Base-by-base conservation (phyloP, 2,797 vertebrate genomes). In the Lacerta bilineata region DNA sequence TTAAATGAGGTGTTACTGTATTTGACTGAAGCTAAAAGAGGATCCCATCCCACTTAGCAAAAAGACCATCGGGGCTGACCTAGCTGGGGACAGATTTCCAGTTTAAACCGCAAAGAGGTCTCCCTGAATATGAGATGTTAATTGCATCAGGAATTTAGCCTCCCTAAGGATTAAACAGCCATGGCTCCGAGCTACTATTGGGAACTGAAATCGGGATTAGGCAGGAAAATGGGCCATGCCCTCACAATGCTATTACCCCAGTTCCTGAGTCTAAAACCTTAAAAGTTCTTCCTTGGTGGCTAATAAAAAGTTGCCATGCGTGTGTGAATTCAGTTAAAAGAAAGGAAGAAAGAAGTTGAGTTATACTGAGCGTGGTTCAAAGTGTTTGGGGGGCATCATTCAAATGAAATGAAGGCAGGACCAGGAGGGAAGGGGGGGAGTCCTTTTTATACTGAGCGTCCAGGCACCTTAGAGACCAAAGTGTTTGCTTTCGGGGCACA, bases 181-280 rank as follows among this genome's bases (percentile, higher is more conserved):
- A 93, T 94, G 95, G 94, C 95, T 95, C 90, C 92, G 80, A 94
- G 95, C 94, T 94, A 90, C 92, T 92, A 91, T 25, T 90, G 94
- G 95, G 95, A 96, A 86, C 92, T 74, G 93, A 94, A 95, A 95
- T 90, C 93, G 92, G 95, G 94, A 95, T 95, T 96, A 96, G 93
- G 94, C 92, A 94, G 93, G 94, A 96, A 96, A 95, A 89, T 94
- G 95, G 95, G 94, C 91, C 95, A 96, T 95, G 95, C 93, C 94
- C 95, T 96, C 91, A 84, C 95, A 95, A 95, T 95, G 95, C 94
- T 96, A 95, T 96, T 96, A 95, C 93, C 95, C 95, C 94, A 96
- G 90, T 96, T 96, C 94, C 87, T 59, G 93, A 91, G 90, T 93
- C 93, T 95, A 94, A 92, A 93, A 90, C 91, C 94, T 95, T 89